phyloP scores from a whole-genome alignment of 2,888 invertebrate genomes.

The Harpalus rufipes region DNA sequence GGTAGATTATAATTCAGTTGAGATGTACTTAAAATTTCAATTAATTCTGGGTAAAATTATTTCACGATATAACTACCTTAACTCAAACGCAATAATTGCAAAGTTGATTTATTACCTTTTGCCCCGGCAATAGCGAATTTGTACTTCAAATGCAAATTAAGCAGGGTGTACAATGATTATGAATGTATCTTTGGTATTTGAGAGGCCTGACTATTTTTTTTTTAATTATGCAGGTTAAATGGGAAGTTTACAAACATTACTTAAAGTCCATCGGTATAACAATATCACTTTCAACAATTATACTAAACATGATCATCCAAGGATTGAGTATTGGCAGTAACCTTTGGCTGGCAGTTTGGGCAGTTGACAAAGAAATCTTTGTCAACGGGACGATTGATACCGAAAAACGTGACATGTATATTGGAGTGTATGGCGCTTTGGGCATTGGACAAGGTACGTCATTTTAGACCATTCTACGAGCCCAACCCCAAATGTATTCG shows the following conservation, averaged over 20 bases:
- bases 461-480: background rate
- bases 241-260: slow-evolving; percentile 93
- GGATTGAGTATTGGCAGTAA: slow-evolving; percentile 92
- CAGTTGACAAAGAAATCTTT: slow-evolving; percentile 82
- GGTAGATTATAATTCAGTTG: no score
- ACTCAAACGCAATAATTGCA: no score
- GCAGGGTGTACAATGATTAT: no score
- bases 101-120: no score
- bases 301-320: slow-evolving; percentile 90
- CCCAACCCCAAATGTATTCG: no score
- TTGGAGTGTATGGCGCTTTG: slow-evolving; percentile 93
- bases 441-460: slow-evolving; percentile 93
- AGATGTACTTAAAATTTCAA: no score
- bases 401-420: slow-evolving; percentile 85
- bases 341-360: slow-evolving; percentile 91
- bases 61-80: no score
- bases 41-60: no score
- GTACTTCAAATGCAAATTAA: no score
- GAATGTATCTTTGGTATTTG: no score
- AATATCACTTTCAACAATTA: slow-evolving; percentile 84
- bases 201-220: no score
- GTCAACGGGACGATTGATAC: slow-evolving; percentile 81
- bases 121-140: no score
- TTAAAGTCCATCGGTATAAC: slow-evolving; percentile 90
- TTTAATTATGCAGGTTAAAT: slow-evolving; percentile 83